These are phyloP conservation scores for Columbina picui DNA, from an alignment of 2,113 vertebrate genomes.

Conservation along the genomic window DNA sequence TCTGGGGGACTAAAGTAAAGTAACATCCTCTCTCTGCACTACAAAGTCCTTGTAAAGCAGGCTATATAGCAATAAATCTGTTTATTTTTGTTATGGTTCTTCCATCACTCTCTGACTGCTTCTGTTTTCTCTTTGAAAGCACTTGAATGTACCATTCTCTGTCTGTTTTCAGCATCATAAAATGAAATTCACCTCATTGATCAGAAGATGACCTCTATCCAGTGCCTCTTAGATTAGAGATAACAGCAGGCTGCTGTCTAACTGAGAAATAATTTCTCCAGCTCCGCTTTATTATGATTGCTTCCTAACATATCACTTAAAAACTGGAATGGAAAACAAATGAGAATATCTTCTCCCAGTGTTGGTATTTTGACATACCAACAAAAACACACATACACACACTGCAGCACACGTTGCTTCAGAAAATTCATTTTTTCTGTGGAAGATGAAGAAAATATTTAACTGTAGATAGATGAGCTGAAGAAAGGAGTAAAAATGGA, in stretches of 20 bases:
- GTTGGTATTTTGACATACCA: constrained; percentile 48
- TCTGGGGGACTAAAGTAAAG: neutral
- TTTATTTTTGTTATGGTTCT: constrained; percentile 2
- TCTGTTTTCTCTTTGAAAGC: neutral
- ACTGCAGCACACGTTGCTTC: neutral
- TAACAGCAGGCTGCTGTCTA: constrained; percentile 45
- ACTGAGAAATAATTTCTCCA: constrained; percentile 59
- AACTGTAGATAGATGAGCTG: neutral
- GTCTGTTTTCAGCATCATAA: constrained; percentile 14
- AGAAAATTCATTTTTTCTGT: constrained; percentile 21
- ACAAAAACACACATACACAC: constrained; percentile 1
- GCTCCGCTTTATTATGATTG: constrained; percentile 55
- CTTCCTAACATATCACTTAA: constrained; percentile 59
- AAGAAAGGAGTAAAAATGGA: neutral
- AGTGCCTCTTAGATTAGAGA: constrained; percentile 19
- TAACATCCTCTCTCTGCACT: neutral
- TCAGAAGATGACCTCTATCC: constrained; percentile 26
- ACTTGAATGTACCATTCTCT: neutral
- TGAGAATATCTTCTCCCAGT: constrained; percentile 22
- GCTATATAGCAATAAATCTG: neutral
- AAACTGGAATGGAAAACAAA: constrained; percentile 49
- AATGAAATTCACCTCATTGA: constrained; percentile 36
- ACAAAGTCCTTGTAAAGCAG: neutral
- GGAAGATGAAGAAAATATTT: constrained; percentile 39
- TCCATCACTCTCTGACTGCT: neutral